Conservation (phyloP, 1,140 invertebrate genomes). For the Zaprionus inermis region DNA sequence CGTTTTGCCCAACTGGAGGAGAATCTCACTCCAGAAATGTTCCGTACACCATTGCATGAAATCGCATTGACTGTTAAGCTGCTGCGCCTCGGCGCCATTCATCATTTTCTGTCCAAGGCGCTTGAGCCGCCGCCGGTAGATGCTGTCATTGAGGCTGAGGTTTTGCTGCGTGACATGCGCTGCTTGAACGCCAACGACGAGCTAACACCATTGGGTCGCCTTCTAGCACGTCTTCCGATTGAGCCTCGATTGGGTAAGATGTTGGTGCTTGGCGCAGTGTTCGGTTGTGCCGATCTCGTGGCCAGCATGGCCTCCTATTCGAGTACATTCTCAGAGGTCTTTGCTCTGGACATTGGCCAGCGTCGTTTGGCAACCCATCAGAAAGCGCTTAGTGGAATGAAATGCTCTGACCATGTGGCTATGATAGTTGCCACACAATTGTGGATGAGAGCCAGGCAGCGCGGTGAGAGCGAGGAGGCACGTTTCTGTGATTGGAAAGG, state of each 20-base stretch:
- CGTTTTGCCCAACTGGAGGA: conserved; percentile 92
- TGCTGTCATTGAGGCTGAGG: conserved; percentile 96
- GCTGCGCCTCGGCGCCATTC: conserved; percentile 94
- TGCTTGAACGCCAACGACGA: conserved; percentile 94
- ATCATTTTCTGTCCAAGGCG: conserved; percentile 96
- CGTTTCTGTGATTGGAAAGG: conserved; percentile 96
- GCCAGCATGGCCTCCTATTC: conserved; percentile 97
- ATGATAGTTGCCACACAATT: conserved; percentile 95
- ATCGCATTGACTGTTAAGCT: conserved; percentile 91
- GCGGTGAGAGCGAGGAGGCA: conserved; percentile 92
- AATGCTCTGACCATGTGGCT: conserved; percentile 97
- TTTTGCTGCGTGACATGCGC: conserved; percentile 90
- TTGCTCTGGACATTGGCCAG: conserved; percentile 88
- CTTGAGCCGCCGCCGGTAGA: conserved; percentile 97
- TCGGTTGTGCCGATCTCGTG: conserved; percentile 94
- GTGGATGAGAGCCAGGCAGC: conserved; percentile 92
- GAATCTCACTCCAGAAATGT: conserved; percentile 97
- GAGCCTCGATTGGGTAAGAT: conserved; percentile 97
- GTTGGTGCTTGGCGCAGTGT: conserved; percentile 95
- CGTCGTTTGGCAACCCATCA: conserved; percentile 91
- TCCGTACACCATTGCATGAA: conserved; percentile 97
- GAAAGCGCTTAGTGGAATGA: conserved; percentile 91
- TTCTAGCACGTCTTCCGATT: conserved; percentile 96
- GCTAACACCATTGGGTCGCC: conserved; percentile 94
- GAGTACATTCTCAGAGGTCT: conserved; percentile 96